phyloP scores from a whole-genome alignment of 30 jellyfish, hydroid and myxozoan genomes.

The Aurelia aurita complex sp. Pacific region DNA sequence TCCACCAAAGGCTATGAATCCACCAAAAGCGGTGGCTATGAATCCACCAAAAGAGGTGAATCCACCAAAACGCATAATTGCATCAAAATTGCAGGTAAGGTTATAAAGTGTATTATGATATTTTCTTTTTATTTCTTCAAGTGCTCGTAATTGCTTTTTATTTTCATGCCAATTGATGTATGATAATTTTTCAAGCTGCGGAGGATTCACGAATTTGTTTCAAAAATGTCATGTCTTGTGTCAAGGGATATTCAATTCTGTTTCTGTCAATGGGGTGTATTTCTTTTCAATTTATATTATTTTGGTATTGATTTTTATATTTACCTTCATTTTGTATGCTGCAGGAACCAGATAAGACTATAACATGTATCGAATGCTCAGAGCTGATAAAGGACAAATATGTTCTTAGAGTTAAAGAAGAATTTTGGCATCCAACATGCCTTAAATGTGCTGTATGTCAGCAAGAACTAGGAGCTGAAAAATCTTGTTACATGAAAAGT shows the following conservation, averaged over 20 bases:
- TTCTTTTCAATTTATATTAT: too few relatives aligned
- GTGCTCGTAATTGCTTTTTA: too few relatives aligned
- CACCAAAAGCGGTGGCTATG: too few relatives aligned
- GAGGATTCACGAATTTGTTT: too few relatives aligned
- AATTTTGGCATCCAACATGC: conserved; percentile 71
- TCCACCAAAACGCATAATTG: background rate
- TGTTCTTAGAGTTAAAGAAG: conserved; percentile 57
- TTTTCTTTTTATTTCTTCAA: too few relatives aligned
- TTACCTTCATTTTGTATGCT: background rate
- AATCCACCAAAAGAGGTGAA: background rate
- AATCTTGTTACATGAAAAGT: conserved; percentile 58
- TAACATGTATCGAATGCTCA: conserved; percentile 48
- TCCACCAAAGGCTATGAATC: too few relatives aligned
- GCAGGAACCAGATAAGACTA: conserved; percentile 34
- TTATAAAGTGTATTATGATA: background rate
- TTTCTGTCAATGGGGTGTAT: too few relatives aligned
- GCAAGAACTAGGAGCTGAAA: conserved; percentile 40
- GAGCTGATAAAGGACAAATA: conserved; percentile 54
- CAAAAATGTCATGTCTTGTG: too few relatives aligned
- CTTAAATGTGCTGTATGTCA: conserved; percentile 66
- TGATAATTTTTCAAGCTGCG: too few relatives aligned
- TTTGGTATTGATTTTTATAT: background rate
- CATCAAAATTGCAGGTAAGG: too few relatives aligned
- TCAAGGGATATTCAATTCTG: too few relatives aligned
- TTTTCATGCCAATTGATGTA: too few relatives aligned